phyloP scores from a whole-genome alignment of 1,140 invertebrate genomes.

The Wiebesia pumilae region DNA sequence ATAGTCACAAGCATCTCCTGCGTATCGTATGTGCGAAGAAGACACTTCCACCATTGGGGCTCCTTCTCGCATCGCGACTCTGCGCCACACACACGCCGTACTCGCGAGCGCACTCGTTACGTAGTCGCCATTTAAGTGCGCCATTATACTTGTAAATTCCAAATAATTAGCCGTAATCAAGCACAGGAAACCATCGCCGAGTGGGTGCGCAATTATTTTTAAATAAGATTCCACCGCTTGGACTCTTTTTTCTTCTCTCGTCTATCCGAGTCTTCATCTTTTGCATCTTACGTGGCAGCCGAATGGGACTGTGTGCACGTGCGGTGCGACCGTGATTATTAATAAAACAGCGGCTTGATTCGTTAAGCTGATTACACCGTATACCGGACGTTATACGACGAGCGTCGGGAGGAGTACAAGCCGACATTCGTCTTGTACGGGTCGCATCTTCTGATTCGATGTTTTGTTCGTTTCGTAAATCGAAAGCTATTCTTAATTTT shows the following conservation, averaged over 20 bases:
- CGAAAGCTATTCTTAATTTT: not conserved
- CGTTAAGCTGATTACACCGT: slow-evolving; percentile 63
- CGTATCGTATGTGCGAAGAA: not conserved
- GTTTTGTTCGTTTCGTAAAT: not conserved
- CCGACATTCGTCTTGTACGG: not conserved
- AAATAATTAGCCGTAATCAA: slow-evolving; percentile 75
- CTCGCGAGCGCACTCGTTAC: slow-evolving; percentile 59
- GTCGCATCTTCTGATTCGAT: slow-evolving; percentile 5
- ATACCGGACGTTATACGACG: slow-evolving; percentile 65
- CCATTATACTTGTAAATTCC: slow-evolving; percentile 75
- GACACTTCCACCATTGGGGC: not conserved
- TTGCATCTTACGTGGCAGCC: not conserved
- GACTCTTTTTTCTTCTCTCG: slow-evolving; percentile 34
- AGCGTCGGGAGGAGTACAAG: not conserved
- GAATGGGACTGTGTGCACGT: slow-evolving; percentile 49
- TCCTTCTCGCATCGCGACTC: not conserved
- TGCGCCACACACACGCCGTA: not conserved
- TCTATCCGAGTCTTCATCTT: slow-evolving; percentile 19
- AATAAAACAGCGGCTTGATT: slow-evolving; percentile 68
- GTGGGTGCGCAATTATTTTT: slow-evolving; percentile 73
- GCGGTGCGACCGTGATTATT: slow-evolving; percentile 65
- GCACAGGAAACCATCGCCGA: slow-evolving; percentile 70
- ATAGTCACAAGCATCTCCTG: not conserved
- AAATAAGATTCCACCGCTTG: slow-evolving; percentile 50
- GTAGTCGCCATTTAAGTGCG: slow-evolving; percentile 68